Percentiles rank a stretch among this genome's conserved stretches.
Evolutionary conservation across 2,113 vertebrate species (phyloP).

Genomic region (Cyanoliseus patagonus): DNA sequence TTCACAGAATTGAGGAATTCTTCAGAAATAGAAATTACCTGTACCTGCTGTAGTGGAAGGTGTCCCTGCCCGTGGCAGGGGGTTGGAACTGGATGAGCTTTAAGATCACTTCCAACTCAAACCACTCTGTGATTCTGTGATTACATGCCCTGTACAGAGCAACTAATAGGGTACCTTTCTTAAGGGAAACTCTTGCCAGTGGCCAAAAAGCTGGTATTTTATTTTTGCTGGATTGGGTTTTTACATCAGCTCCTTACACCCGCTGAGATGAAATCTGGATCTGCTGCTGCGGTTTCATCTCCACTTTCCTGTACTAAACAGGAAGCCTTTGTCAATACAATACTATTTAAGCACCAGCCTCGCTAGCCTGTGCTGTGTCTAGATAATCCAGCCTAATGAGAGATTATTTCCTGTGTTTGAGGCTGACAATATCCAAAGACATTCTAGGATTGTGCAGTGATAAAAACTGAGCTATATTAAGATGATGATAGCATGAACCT

Average conservation of each 20-base stretch:
- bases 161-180: not conserved
- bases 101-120: not conserved
- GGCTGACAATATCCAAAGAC: conserved; percentile 18
- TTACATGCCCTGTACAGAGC: not conserved
- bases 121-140: not conserved
- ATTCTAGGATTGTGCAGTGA: not conserved
- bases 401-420: conserved; percentile 25
- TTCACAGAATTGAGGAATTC: not conserved
- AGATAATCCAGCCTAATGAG: conserved; percentile 18
- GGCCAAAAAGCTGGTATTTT: not conserved
- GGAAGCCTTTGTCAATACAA: conserved; percentile 13
- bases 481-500: fast-evolving
- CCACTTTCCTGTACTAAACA: not conserved
- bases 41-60: not conserved
- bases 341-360: not conserved
- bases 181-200: not conserved
- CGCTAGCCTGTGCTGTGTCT: not conserved
- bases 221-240: not conserved
- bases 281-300: not conserved
- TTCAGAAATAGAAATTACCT: not conserved
- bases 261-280: not conserved
- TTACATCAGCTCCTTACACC: not conserved
- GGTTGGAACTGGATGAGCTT: not conserved
- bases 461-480: conserved; percentile 14
- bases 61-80: not conserved